Evolutionary conservation across 2,797 vertebrate species (phyloP), one percentile per base, ranked within the genome.

Genomic region (Agapornis canus): DNA sequence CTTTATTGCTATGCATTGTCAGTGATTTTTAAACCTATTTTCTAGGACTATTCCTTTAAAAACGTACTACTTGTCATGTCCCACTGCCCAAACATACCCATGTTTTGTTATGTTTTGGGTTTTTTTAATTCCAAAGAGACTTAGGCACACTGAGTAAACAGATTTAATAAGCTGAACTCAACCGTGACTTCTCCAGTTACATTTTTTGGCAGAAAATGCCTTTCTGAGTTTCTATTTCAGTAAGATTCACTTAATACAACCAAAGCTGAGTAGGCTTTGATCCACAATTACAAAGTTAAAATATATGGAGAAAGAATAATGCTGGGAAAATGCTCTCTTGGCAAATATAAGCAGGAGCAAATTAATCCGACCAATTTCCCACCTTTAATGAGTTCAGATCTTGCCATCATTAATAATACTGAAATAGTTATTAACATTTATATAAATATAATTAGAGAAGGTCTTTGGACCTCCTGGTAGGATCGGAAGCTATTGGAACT

Each of bases 91-190:
- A 94, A 37, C 12, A 39, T 37, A 91, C n/a, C 59, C 80, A n/a
- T 76, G 47, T 75, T 82, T 89, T 79, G 29, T 61, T 51, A 35
- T 57, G 54, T 63, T n/a, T 48, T 90, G 54, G 32, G 54, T 5
- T 76, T 87, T 79, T 59, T 22, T 39, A 92, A 92, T 90, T 96
- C 95, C 92, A 86, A 23, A 90, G 96, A 78, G 82, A 93, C 49
- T 95, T 95, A 86, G 71, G 88, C 90, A 95, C 88, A 92, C 75
- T 90, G 73, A 94, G 88, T 94, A 96, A 96, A 96, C 94, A 96
- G 91, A 94, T 92, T 97, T 96, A 95, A 94, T 86, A 97, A 96
- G 92, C 85, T 96, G 95, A 96, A 96, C 94, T 96, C 90, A 93
- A 90, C 92, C 54, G 71, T 92, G 95, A 95, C 90, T 97, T 96